A percentile compares a stretch with the other conserved stretches of the same genome.
phyloP scores from a whole-genome alignment of 2,113 vertebrate genomes.

The Podarcis raffonei region DNA sequence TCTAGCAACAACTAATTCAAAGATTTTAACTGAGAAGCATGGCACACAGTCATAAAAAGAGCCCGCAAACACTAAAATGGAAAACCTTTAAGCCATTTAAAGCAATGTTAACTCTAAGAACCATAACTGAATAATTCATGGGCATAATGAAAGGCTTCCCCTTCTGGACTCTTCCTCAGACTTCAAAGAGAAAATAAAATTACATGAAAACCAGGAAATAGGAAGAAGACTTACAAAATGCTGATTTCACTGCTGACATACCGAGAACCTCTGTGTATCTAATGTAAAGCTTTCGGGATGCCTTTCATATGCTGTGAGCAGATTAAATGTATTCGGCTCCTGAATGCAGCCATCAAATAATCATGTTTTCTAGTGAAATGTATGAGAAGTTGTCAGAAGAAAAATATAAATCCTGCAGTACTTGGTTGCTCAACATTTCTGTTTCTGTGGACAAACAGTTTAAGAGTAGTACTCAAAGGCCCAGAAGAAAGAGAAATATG shows the following conservation, averaged over 20 bases:
- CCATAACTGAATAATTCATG: slow-evolving; percentile 68
- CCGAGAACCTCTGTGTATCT: slow-evolving; percentile 46
- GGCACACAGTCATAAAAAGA: slow-evolving; percentile 53
- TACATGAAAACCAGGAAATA: slow-evolving; percentile 58
- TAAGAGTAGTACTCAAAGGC: not conserved
- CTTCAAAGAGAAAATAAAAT: slow-evolving; percentile 70
- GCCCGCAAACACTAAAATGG: slow-evolving; percentile 52
- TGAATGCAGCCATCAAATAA: slow-evolving; percentile 42
- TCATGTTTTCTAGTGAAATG: not conserved
- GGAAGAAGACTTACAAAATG: slow-evolving; percentile 48
- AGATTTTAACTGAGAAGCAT: slow-evolving; percentile 50
- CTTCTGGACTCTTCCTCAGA: slow-evolving; percentile 54
- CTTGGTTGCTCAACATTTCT: not conserved
- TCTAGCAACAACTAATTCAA: slow-evolving; percentile 56
- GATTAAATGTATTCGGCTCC: slow-evolving; percentile 44
- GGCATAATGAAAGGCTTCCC: slow-evolving; percentile 68
- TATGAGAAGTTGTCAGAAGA: not conserved
- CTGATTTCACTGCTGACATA: slow-evolving; percentile 39
- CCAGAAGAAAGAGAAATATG: not conserved
- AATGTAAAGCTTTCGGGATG: slow-evolving; percentile 43
- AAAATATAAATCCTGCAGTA: not conserved
- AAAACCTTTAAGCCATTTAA: slow-evolving; percentile 70
- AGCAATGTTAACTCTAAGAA: slow-evolving; percentile 62
- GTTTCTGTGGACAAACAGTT: slow-evolving; percentile 22
- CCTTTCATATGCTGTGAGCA: slow-evolving; percentile 47